Conservation (phyloP, 2,113 vertebrate species). For the Anguilla rostrata region DNA sequence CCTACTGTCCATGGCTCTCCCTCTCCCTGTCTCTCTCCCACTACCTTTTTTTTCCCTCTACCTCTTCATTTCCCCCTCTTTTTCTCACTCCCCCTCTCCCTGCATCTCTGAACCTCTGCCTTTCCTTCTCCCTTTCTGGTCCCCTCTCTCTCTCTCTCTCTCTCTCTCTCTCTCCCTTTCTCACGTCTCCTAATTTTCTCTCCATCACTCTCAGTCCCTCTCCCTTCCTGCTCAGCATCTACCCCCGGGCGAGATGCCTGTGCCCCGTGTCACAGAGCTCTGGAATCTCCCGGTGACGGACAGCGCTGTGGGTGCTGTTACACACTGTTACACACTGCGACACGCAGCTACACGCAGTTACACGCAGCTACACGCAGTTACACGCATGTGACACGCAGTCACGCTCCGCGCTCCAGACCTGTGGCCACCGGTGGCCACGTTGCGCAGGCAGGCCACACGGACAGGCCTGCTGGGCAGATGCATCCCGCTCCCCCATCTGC, state of each 20-base stretch:
- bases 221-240: neutral
- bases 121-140: neutral
- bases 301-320: neutral
- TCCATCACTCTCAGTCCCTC: constrained; percentile 26
- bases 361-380: too few relatives aligned
- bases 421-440: neutral
- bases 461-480: too few relatives aligned
- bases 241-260: neutral
- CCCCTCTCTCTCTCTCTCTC: neutral
- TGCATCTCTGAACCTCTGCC: neutral
- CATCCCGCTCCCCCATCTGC: neutral
- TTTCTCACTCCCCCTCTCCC: neutral
- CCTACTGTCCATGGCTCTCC: constrained; percentile 12
- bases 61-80: constrained; percentile 3
- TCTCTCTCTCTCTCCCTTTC: neutral
- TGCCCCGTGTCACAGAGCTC: neutral
- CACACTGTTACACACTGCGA: neutral
- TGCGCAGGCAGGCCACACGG: neutral
- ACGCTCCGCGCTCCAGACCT: too few relatives aligned
- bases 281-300: constrained; percentile 4
- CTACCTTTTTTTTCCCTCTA: neutral
- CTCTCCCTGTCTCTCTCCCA: constrained; percentile 27
- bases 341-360: too few relatives aligned
- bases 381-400: too few relatives aligned
- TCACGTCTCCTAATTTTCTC: neutral